A percentile compares a stretch with the other conserved stretches of the same genome.
These are phyloP conservation scores for Cyclophora albipunctata DNA, from an alignment of 2,888 invertebrate genomes.

Conservation along the genomic window DNA sequence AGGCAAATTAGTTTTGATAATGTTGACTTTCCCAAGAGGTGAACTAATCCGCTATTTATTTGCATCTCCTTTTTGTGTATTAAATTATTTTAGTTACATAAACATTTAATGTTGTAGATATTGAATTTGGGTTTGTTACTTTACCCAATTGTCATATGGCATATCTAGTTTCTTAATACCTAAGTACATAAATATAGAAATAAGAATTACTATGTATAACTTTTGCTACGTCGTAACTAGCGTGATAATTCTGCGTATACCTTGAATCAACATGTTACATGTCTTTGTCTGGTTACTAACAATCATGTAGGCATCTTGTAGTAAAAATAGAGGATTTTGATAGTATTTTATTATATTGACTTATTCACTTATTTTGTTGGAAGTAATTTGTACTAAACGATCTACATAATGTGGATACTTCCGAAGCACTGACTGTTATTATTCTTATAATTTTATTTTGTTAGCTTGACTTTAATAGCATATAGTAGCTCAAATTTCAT, in stretches of 20 bases:
- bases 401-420: not conserved
- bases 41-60: conserved; percentile 22
- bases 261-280: too few relatives aligned
- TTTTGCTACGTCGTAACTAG: too few relatives aligned
- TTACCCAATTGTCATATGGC: too few relatives aligned
- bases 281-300: too few relatives aligned
- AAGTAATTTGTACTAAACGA: too few relatives aligned
- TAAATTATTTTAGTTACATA: not conserved
- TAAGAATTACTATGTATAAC: too few relatives aligned
- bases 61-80: conserved; percentile 1
- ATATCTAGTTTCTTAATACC: too few relatives aligned
- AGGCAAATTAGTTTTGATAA: conserved; percentile 78
- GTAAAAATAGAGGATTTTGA: too few relatives aligned
- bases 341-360: not conserved
- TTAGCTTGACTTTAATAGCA: conserved; percentile 34
- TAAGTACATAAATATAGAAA: too few relatives aligned
- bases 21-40: conserved; percentile 64
- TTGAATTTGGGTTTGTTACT: too few relatives aligned
- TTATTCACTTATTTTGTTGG: not conserved
- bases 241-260: too few relatives aligned
- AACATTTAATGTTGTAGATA: not conserved
- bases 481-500: conserved; percentile 25
- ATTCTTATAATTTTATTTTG: conserved; percentile 46
- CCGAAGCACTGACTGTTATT: conserved; percentile 26
- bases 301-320: too few relatives aligned